Base-by-base conservation (phyloP, 2,113 vertebrate species). In the Aegotheles bennettii region DNA sequence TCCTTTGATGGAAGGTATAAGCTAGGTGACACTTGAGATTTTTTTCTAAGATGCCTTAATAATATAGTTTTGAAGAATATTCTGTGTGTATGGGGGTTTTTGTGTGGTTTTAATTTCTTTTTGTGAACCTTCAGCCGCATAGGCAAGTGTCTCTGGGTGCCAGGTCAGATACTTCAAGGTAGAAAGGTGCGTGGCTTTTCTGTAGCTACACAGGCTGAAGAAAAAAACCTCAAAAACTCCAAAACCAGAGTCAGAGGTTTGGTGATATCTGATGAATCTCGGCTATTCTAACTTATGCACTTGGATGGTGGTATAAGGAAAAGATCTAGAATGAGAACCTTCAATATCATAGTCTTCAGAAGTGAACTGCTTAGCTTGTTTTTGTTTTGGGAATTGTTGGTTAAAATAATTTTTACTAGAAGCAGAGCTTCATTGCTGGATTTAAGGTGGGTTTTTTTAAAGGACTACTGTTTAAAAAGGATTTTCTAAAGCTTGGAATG, bases 41-140 rank as follows among this genome's bases (percentile, higher is more conserved):
- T 73, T 84, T 51, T 53, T 36, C 28, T 36, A 33, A 36, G 16
- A 23, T 1, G 3, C 70, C 81, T 82, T 77, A 57, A 26, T 63
- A n/a, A 38, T 42, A 18, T 3, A 19, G 12, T 64, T 82, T 75
- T 18, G 35, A 61, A 86, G 29, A 70, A 40, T 36, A 33, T 68
- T 73, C 25, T 45, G 0, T 47, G 14, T 33, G 19, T 23, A 1
- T 29, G 9, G 10, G 5, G 6, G 13, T 2, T 4, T 33, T 47
- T 42, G 2, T 80, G 20, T 19, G 29, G 6, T 56, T 92, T 87
- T 59, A n/a, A 10, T 84, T 87, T 40, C 16, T 81, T 84, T 51
- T 43, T 14, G 10, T 59, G 65, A 79, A 24, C 28, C 21, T 8
- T 74, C 19, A 57, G 53, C 26, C n/a, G 13, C 2, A 2, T 25